phyloP scores from a whole-genome alignment of 2,113 vertebrate species.

The Zapornia atra region DNA sequence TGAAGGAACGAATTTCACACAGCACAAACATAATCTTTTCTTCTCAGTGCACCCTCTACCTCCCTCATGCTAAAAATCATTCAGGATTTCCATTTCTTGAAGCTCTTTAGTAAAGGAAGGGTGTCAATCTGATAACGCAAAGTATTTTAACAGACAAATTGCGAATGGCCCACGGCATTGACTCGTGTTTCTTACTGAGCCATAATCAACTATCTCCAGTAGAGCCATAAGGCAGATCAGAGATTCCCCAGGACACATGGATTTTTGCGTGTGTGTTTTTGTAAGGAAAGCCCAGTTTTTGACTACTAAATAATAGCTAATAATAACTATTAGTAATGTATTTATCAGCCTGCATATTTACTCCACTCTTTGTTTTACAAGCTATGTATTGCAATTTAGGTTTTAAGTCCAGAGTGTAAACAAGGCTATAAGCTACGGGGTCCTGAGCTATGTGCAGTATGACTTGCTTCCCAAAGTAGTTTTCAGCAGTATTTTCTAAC shows the following conservation, averaged over 20 bases:
- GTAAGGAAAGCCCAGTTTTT: neutral
- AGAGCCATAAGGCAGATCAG: neutral
- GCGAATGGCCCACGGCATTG: neutral
- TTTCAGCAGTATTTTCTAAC: neutral
- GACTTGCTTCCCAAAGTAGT: neutral
- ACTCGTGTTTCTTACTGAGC: neutral
- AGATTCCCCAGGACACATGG: neutral
- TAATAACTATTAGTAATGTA: neutral
- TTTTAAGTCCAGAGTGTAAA: neutral
- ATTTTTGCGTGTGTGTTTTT: neutral
- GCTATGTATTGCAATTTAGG: neutral
- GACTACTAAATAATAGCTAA: neutral
- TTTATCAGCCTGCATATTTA: neutral
- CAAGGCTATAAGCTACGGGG: neutral
- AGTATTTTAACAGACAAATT: neutral
- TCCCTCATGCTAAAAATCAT: neutral
- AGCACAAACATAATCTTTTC: neutral
- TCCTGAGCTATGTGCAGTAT: neutral
- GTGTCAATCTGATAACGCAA: neutral
- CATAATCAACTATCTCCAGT: neutral
- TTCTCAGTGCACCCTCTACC: neutral
- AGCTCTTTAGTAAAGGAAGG: neutral
- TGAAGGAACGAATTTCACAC: neutral
- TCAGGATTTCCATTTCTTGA: neutral
- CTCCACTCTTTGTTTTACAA: neutral